These are phyloP conservation scores for Pangasius krempfi DNA, from an alignment of 2,797 vertebrate genomes.

Conservation along the genomic window DNA sequence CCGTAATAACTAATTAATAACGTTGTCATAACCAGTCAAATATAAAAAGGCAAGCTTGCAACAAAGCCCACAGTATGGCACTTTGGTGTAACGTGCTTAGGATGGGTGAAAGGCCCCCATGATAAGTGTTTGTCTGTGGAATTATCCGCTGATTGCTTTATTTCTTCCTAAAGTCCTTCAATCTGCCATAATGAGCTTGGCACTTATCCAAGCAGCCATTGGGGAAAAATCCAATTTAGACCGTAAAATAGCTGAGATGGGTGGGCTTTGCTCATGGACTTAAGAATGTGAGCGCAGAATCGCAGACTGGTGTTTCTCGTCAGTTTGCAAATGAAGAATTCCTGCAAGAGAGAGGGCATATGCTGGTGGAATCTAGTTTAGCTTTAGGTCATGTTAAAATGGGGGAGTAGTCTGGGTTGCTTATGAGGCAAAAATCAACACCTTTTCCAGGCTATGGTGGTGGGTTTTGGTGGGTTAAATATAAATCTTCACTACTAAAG, in stretches of 20 bases:
- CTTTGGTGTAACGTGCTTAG: slow-evolving; percentile 30
- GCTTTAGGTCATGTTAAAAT: background rate
- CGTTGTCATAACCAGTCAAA: background rate
- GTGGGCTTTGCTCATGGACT: slow-evolving; percentile 33
- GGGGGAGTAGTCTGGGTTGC: background rate
- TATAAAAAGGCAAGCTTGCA: too few relatives aligned
- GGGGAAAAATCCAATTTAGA: slow-evolving; percentile 69
- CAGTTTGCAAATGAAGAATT: slow-evolving; percentile 37
- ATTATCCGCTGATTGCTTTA: slow-evolving; percentile 76
- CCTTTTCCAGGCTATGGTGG: background rate
- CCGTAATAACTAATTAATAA: slow-evolving; percentile 11
- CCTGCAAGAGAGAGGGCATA: slow-evolving; percentile 13
- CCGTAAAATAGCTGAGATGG: slow-evolving; percentile 59
- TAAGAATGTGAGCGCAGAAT: slow-evolving; percentile 52
- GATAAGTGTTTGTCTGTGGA: slow-evolving; percentile 73
- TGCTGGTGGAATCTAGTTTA: background rate
- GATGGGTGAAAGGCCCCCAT: slow-evolving; percentile 59
- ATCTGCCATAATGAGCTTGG: slow-evolving; percentile 75
- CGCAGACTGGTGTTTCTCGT: slow-evolving; percentile 53
- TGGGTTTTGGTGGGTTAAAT: background rate
- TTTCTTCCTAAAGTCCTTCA: slow-evolving; percentile 70
- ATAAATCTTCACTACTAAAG: background rate
- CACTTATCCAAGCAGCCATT: slow-evolving; percentile 73
- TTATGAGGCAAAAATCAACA: background rate
- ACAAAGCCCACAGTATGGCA: background rate